These are phyloP conservation scores for Diprion similis DNA, from an alignment of 1,140 invertebrate species.

Conservation along the genomic window DNA sequence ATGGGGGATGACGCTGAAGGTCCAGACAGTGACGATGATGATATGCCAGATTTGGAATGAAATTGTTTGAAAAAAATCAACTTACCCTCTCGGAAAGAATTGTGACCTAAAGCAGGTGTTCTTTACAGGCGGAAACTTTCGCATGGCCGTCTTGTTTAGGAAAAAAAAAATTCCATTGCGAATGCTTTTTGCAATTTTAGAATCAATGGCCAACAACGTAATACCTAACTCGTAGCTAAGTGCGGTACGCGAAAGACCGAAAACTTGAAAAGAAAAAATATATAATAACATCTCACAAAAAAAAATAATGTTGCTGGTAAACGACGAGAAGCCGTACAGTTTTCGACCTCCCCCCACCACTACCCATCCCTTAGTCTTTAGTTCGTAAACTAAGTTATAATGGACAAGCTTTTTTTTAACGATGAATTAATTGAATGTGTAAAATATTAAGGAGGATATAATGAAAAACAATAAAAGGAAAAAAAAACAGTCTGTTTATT, in stretches of 20 bases:
- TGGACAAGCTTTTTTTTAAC: slow-evolving; percentile 50
- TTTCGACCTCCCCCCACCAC: slow-evolving; percentile 23
- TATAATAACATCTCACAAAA: not conserved
- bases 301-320: not conserved
- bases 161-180: slow-evolving; percentile 38
- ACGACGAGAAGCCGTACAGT: not conserved
- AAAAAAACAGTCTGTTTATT: slow-evolving; percentile 6
- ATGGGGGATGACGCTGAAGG: slow-evolving; percentile 46
- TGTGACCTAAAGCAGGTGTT: slow-evolving; percentile 16
- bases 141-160: slow-evolving; percentile 1
- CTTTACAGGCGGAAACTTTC: not conserved
- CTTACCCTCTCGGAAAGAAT: slow-evolving; percentile 18
- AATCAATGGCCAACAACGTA: slow-evolving; percentile 22
- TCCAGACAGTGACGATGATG: slow-evolving; percentile 66
- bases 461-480: slow-evolving; percentile 19
- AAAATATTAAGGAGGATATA: slow-evolving; percentile 38
- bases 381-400: slow-evolving; percentile 53
- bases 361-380: slow-evolving; percentile 43
- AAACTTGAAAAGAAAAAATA: slow-evolving; percentile 23
- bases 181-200: slow-evolving; percentile 38
- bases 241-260: slow-evolving; percentile 16
- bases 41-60: slow-evolving; percentile 66
- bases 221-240: slow-evolving; percentile 21
- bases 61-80: slow-evolving; percentile 33
- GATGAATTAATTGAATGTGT: slow-evolving; percentile 40